Evolutionary conservation across 2,113 vertebrate genomes (phyloP).

Genomic region (Sander vitreus): DNA sequence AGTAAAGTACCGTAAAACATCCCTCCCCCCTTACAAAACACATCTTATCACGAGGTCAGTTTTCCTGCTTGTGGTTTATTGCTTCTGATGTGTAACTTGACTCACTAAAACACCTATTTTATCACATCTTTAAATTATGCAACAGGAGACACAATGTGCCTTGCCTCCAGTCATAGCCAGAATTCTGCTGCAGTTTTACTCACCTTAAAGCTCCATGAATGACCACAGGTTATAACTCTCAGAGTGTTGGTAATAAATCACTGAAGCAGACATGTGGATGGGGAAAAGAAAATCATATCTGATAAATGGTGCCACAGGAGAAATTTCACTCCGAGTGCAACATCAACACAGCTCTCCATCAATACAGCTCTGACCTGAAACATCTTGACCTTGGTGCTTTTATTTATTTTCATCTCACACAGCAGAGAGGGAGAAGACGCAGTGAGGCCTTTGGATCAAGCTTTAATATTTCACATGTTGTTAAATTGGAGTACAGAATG

Average conservation of each 20-base stretch:
- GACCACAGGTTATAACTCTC: background rate
- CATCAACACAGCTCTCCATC: slow-evolving; percentile 10
- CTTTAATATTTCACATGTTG: slow-evolving; percentile 44
- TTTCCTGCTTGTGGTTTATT: background rate
- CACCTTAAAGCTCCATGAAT: slow-evolving; percentile 37
- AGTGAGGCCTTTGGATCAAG: slow-evolving; percentile 15
- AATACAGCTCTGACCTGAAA: slow-evolving; percentile 42
- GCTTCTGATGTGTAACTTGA: slow-evolving; percentile 24
- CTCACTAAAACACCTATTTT: slow-evolving; percentile 21
- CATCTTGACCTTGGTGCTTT: slow-evolving; percentile 68
- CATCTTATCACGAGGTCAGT: slow-evolving; percentile 14
- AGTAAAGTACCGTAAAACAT: slow-evolving; percentile 4
- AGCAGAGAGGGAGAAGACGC: slow-evolving; percentile 8
- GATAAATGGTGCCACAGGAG: background rate
- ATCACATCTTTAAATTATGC: slow-evolving; percentile 67
- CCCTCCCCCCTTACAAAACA: slow-evolving; percentile 4
- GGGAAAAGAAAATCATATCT: background rate
- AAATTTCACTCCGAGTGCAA: background rate
- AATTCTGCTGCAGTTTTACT: slow-evolving; percentile 49
- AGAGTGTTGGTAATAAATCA: background rate
- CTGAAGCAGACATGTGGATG: background rate
- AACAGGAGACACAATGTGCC: slow-evolving; percentile 36
- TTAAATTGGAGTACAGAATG: slow-evolving; percentile 29
- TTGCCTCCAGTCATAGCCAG: background rate
- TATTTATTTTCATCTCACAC: slow-evolving; percentile 33